Conservation (phyloP, 92 coral and sea anemone species). For the Zoanthus sansibaricus region DNA sequence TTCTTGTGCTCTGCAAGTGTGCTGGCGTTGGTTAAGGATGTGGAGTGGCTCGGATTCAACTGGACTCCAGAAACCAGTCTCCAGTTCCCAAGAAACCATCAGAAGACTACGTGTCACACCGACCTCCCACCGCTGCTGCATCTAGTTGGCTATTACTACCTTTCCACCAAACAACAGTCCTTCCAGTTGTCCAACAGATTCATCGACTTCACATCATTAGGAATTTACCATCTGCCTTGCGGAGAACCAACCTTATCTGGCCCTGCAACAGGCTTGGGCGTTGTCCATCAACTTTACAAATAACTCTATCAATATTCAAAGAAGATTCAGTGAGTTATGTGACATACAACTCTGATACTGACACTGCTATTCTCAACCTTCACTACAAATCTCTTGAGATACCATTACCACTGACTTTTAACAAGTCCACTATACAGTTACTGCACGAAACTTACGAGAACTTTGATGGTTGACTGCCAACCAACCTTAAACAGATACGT, state of each 20-base stretch:
- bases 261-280: not conserved
- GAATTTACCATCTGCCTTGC: slow-evolving; percentile 7
- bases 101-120: not conserved
- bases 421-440: slow-evolving; percentile 13
- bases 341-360: not conserved
- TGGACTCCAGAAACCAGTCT: slow-evolving; percentile 20
- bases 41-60: slow-evolving; percentile 46
- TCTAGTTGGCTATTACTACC: not conserved
- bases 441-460: not conserved
- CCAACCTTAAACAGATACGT: slow-evolving; percentile 1
- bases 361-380: not conserved
- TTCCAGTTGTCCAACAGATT: not conserved
- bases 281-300: slow-evolving; percentile 1
- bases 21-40: not conserved
- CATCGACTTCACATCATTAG: not conserved
- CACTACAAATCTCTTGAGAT: slow-evolving; percentile 22
- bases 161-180: slow-evolving; percentile 9
- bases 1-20: slow-evolving; percentile 9
- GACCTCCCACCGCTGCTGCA: not conserved
- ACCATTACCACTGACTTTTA: not conserved
- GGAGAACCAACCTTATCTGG: not conserved
- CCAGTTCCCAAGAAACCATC: not conserved
- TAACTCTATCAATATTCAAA: not conserved
- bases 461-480: slow-evolving; percentile 9
- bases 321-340: slow-evolving; percentile 2